A percentile compares a stretch with the other conserved stretches of the same genome.
Conservation (phyloP, 1,140 invertebrate species). For the Caenorhabditis remanei region DNA sequence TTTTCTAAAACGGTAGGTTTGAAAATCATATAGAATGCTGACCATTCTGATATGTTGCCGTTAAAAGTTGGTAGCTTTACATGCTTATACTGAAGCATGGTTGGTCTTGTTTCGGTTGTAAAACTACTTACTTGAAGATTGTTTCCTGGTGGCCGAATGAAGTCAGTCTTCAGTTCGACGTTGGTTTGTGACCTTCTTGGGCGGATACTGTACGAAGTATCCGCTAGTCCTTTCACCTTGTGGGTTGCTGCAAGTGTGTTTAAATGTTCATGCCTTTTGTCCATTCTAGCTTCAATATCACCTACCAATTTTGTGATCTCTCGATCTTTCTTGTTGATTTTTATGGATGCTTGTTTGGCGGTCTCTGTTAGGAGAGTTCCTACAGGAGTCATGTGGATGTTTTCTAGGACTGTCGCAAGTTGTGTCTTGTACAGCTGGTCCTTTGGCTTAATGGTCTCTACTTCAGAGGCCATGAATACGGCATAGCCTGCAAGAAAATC, state of each 20-base stretch:
- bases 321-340: background rate
- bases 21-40: conserved; percentile 1
- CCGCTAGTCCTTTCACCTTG: too few species aligned
- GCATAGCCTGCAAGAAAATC: too few species aligned
- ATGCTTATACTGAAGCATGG: background rate
- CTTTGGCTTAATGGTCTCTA: too few species aligned
- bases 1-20: background rate
- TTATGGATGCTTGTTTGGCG: background rate
- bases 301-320: background rate
- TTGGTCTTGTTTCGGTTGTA: background rate
- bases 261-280: background rate
- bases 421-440: too few species aligned
- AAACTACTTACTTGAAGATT: background rate
- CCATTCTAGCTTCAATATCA: background rate
- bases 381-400: background rate
- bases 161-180: too few species aligned
- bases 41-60: background rate
- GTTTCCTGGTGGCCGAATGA: too few species aligned
- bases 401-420: background rate
- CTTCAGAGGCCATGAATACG: too few species aligned
- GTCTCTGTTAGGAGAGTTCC: background rate
- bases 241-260: background rate
- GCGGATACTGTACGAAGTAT: too few species aligned
- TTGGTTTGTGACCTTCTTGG: too few species aligned
- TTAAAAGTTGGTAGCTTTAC: conserved; percentile 4